These are phyloP conservation scores for Drosophila quadrilineata DNA, from an alignment of 1,140 invertebrate species.

Conservation along the genomic window DNA sequence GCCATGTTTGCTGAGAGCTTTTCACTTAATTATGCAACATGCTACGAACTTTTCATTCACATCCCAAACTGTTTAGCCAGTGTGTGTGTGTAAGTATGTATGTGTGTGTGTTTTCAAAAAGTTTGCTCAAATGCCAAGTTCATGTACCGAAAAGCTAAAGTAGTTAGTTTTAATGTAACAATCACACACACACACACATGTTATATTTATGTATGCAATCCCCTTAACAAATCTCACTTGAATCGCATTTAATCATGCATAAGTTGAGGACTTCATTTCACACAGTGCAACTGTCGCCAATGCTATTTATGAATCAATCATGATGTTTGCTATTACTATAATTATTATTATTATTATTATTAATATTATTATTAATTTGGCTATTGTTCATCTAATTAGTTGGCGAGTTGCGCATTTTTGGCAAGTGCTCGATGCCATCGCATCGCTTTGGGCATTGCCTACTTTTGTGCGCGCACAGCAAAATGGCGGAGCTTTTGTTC, in stretches of 20 bases:
- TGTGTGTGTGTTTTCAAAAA: constrained; percentile 3
- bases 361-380: constrained; percentile 16
- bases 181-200: not conserved
- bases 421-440: too few species aligned
- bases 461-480: not conserved
- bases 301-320: too few species aligned
- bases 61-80: not conserved
- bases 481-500: not conserved
- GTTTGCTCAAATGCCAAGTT: constrained; percentile 11
- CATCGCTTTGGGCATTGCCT: too few species aligned
- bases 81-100: not conserved
- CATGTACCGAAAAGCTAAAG: constrained; percentile 9
- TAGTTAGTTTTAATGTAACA: too few species aligned
- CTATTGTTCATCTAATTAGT: not conserved
- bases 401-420: too few species aligned
- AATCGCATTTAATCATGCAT: too few species aligned
- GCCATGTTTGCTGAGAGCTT: constrained; percentile 42
- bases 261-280: too few species aligned
- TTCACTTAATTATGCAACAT: constrained; percentile 61
- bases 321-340: not conserved
- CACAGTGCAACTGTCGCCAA: too few species aligned
- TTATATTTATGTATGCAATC: not conserved
- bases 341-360: too few species aligned
- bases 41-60: constrained; percentile 48
- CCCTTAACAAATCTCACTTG: not conserved